Percentiles rank a stretch among this genome's conserved stretches.
Conservation (phyloP, 1,140 invertebrate species). For the Portunus trituberculatus region DNA sequence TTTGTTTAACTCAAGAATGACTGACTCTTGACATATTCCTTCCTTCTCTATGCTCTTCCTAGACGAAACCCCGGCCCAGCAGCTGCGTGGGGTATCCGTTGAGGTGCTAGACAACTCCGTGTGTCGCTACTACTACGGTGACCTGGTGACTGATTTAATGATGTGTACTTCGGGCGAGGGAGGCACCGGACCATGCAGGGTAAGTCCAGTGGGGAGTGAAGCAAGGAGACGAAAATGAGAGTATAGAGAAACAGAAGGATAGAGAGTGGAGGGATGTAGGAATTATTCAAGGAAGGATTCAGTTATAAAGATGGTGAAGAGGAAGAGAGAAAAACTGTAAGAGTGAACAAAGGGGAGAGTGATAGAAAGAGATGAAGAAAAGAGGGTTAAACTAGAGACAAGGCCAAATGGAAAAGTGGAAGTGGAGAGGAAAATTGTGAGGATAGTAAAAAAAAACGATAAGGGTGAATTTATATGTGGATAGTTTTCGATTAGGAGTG, state of each 20-base stretch:
- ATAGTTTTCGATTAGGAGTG: neutral
- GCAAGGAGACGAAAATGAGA: neutral
- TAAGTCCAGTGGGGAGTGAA: neutral
- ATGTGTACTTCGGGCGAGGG: slow-evolving; percentile 77
- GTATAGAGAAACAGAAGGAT: no score
- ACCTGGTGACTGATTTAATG: slow-evolving; percentile 75
- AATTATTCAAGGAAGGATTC: no score
- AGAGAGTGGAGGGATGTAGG: no score
- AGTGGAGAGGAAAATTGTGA: neutral
- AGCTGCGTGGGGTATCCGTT: slow-evolving; percentile 57
- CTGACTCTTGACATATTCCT: neutral
- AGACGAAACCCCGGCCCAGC: slow-evolving; percentile 50
- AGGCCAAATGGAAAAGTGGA: neutral
- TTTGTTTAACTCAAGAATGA: no score
- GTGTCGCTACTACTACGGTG: slow-evolving; percentile 74
- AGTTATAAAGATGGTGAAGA: neutral
- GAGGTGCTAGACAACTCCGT: slow-evolving; percentile 72
- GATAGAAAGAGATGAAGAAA: neutral
- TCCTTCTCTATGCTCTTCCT: neutral
- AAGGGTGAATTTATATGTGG: no score
- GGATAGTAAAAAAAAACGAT: neutral
- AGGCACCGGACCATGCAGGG: slow-evolving; percentile 72
- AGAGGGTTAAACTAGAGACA: neutral
- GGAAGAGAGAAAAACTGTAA: neutral
- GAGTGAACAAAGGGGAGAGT: neutral